phyloP scores from a whole-genome alignment of 2,113 vertebrate genomes.

The Hippocampus abdominalis region DNA sequence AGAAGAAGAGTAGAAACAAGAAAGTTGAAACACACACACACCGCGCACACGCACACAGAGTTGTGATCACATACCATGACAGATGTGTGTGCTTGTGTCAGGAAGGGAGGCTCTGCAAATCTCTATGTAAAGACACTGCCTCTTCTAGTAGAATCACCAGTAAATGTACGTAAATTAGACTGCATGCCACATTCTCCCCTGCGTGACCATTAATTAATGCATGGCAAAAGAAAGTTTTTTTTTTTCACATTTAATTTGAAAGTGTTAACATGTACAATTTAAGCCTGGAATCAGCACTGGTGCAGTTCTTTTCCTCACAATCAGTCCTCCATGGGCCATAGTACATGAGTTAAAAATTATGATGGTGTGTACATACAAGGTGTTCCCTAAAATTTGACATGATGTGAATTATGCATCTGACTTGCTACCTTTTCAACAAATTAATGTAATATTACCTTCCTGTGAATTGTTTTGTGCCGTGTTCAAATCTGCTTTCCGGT shows the following conservation, averaged over 20 bases:
- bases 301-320: not conserved
- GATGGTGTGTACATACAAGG: not conserved
- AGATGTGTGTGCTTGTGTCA: constrained; percentile 41
- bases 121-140: constrained; percentile 41
- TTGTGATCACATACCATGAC: constrained; percentile 71
- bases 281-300: not conserved
- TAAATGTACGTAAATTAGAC: not conserved
- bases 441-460: not conserved
- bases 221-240: too few species aligned
- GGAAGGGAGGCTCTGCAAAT: constrained; percentile 9
- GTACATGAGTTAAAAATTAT: not conserved
- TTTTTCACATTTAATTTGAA: not conserved
- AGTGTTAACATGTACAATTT: not conserved
- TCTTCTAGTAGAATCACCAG: constrained; percentile 22
- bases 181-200: not conserved
- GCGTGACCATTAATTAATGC: not conserved
- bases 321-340: not conserved
- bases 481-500: not conserved
- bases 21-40: constrained; percentile 56
- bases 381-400: not conserved
- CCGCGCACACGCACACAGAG: constrained; percentile 46
- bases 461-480: not conserved
- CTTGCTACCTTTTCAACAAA: not conserved
- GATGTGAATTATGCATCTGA: not conserved
- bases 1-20: constrained; percentile 61